These are phyloP conservation scores for Aratinga solstitialis DNA, from an alignment of 2,797 vertebrate genomes.

Conservation along the genomic window DNA sequence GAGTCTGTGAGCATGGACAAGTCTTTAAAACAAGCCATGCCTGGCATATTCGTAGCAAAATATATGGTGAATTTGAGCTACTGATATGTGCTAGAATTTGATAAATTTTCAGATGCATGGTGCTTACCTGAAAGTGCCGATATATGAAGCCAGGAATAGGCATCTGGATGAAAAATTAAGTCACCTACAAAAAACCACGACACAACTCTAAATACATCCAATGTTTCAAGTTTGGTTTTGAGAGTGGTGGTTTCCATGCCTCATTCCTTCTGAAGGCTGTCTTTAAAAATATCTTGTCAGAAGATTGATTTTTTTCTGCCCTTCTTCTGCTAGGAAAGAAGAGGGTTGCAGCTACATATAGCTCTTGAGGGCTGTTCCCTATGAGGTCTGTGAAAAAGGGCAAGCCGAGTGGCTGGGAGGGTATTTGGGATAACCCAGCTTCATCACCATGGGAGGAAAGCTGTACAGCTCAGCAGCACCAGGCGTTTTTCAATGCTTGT, in stretches of 20 bases:
- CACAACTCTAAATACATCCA: background rate
- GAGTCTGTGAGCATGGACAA: background rate
- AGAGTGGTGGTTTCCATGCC: background rate
- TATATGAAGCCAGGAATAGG: background rate
- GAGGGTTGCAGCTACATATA: background rate
- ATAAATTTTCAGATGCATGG: background rate
- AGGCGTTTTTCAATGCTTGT: background rate
- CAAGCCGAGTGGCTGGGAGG: accelerated
- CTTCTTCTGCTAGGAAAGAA: background rate
- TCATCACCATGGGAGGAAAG: accelerated
- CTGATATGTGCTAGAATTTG: background rate
- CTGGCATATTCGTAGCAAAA: background rate
- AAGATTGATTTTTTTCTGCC: background rate
- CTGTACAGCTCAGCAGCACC: background rate
- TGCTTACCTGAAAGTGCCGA: background rate
- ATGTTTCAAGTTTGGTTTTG: background rate
- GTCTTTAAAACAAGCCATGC: background rate
- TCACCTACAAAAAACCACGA: background rate
- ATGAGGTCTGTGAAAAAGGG: background rate
- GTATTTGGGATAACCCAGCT: background rate
- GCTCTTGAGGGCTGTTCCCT: background rate
- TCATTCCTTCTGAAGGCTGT: background rate
- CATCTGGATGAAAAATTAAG: background rate
- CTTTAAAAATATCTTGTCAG: background rate
- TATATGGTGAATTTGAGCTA: background rate